Evolutionary conservation across 2,888 invertebrate species (phyloP).

Genomic region (Dicranocentrus wangi): DNA sequence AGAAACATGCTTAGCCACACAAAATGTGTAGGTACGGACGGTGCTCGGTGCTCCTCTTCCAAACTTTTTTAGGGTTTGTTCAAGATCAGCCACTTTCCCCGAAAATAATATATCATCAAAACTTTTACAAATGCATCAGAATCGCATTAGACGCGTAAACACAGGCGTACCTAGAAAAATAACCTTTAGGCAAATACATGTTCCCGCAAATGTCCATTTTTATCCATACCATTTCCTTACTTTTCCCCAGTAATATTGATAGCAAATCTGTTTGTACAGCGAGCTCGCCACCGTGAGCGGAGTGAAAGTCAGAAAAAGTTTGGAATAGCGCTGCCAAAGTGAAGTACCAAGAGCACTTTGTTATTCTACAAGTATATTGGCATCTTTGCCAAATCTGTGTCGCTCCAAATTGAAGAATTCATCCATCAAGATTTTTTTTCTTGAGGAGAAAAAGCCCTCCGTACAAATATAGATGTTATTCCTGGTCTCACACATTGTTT

Average conservation of each 20-base stretch:
- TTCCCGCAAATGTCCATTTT: no score
- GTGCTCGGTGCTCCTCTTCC: no score
- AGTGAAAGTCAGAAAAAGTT: conserved; percentile 43
- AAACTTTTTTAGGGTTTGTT: conserved; percentile 15
- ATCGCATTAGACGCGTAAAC: background rate
- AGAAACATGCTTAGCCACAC: no score
- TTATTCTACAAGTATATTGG: conserved; percentile 49
- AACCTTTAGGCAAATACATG: no score
- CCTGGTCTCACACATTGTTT: background rate
- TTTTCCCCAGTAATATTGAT: no score
- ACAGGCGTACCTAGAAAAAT: no score
- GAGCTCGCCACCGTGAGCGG: no score
- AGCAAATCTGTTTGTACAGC: no score
- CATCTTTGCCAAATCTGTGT: conserved; percentile 63
- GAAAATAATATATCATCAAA: conserved; percentile 26
- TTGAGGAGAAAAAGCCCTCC: background rate
- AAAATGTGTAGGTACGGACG: no score
- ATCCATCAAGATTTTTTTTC: conserved; percentile 66
- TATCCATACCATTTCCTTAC: no score
- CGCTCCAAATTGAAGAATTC: conserved; percentile 60
- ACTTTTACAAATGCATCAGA: conserved; percentile 16
- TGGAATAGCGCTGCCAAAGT: conserved; percentile 35
- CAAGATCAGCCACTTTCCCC: conserved; percentile 16
- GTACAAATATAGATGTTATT: background rate
- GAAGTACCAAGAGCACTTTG: conserved; percentile 22